Base-by-base conservation (phyloP, 1,140 invertebrate species). In the Anoplophora glabripennis region DNA sequence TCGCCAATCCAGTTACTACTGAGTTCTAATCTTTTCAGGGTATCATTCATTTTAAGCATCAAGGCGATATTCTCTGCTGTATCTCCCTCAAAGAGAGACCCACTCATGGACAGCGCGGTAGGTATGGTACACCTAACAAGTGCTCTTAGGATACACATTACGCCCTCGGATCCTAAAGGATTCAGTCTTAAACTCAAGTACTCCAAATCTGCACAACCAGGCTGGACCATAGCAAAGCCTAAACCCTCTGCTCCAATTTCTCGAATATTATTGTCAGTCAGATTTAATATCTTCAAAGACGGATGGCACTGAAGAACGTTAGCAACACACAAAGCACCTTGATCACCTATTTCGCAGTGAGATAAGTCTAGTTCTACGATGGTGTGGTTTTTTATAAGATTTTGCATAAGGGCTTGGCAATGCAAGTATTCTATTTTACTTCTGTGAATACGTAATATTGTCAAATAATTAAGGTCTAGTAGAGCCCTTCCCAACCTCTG, bases 1-100 rank as follows among this genome's bases (percentile, higher is more conserved):
- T 69, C 68, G 9, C 64, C 67, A 53, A 76, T 67, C 64, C 68
- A 69, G 58, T 77, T 77, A 45, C 66, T 70, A 21, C 72, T 74
- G 12, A 77, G 58, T 66, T 77, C 73, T 21, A 77, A 34, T 10
- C 46, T 57, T 38, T 65, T 66, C 4, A 77, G 44, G 33, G 61
- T 55, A 9, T 44, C 60, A 44, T 76, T 75, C 3, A 75, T 37
- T 36, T 65, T 66, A n/a, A 77, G 44, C 59, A 73, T 67, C 36
- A 70, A 57, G 1, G 65, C 70, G 5, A 76, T 36, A 36, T 72
- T 66, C 7, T 68, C 42, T 0, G 66, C 64, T 1, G 70, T 70
- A 12, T 68, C 63, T 36, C 70, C 65, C 15, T 66, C 64, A 41
- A 76, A 70, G 11, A 64, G 49, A 53, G 70, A 73, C 3, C 67